A percentile compares a stretch with the other conserved stretches of the same genome.
Evolutionary conservation across 2,888 invertebrate species (phyloP).

Genomic region (Tryphoninae sp.): DNA sequence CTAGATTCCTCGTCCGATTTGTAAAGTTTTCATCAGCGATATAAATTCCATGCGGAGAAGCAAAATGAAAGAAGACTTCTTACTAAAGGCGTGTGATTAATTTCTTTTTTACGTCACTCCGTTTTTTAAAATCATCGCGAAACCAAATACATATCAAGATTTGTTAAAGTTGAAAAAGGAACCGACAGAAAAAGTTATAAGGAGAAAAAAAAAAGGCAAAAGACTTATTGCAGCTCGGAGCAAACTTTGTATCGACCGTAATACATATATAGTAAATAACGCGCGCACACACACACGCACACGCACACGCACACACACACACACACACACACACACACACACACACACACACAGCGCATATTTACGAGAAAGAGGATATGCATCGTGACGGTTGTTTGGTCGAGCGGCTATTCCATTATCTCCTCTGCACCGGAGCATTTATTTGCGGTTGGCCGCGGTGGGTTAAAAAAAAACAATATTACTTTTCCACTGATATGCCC

Average conservation of each 20-base stretch:
- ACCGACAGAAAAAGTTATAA: conserved; percentile 4
- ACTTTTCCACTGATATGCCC: conserved; percentile 44
- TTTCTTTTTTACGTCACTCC: conserved; percentile 15
- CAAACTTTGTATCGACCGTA: conserved; percentile 46
- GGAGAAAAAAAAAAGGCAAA: conserved; percentile 26
- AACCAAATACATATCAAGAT: conserved; percentile 20
- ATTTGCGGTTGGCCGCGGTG: conserved; percentile 62
- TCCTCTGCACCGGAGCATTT: conserved; percentile 57
- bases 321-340: no score
- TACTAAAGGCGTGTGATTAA: background rate
- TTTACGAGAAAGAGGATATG: conserved; percentile 34
- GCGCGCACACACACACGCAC: no score
- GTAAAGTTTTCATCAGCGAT: conserved; percentile 41
- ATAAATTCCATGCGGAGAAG: conserved; percentile 31
- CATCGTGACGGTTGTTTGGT: conserved; percentile 53
- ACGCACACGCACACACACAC: background rate
- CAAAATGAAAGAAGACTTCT: conserved; percentile 13
- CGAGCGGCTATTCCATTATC: conserved; percentile 63
- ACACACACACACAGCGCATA: background rate
- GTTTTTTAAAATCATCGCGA: conserved; percentile 37
- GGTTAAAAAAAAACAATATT: conserved; percentile 56
- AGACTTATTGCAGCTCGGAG: conserved; percentile 40
- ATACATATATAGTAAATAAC: background rate
- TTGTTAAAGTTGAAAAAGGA: conserved; percentile 7
- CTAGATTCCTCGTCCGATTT: conserved; percentile 33